phyloP scores from a whole-genome alignment of 2,797 vertebrate genomes.

The Limosa lapponica region DNA sequence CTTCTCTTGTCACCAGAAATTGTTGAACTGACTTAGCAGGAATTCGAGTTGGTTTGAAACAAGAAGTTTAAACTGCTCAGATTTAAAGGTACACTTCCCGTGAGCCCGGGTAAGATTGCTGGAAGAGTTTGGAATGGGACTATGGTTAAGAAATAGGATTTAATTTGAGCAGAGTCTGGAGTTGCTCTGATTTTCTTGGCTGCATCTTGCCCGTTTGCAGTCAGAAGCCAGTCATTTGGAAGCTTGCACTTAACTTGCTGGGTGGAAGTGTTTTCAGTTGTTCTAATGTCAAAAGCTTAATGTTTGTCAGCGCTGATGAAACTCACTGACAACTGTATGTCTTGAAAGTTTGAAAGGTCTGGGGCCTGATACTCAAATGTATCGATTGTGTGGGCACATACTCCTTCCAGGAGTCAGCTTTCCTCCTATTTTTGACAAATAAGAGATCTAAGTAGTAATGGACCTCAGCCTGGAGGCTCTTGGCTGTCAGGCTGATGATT shows the following conservation, averaged over 20 bases:
- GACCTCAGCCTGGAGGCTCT: background rate
- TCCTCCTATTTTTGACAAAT: background rate
- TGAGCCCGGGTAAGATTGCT: background rate
- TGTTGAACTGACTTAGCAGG: slow-evolving; percentile 35
- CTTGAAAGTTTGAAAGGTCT: background rate
- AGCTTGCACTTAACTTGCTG: background rate
- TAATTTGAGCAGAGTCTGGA: accelerated
- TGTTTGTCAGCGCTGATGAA: background rate
- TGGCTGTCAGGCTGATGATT: background rate
- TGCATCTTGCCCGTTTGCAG: background rate
- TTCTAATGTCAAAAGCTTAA: background rate
- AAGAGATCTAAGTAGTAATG: background rate
- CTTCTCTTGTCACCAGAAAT: slow-evolving; percentile 37
- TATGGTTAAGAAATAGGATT: background rate
- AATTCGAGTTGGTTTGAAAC: slow-evolving; percentile 19
- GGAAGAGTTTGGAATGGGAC: background rate
- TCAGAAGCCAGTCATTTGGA: background rate
- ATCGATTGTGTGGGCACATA: background rate
- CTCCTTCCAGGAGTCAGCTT: background rate
- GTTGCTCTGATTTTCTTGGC: background rate
- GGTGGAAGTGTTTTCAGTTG: no score
- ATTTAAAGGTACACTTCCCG: background rate
- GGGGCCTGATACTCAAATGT: background rate
- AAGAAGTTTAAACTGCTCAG: slow-evolving; percentile 18
- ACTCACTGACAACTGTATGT: accelerated